Conservation (phyloP, 2,888 invertebrate species). For the Harpalus rubripes region DNA sequence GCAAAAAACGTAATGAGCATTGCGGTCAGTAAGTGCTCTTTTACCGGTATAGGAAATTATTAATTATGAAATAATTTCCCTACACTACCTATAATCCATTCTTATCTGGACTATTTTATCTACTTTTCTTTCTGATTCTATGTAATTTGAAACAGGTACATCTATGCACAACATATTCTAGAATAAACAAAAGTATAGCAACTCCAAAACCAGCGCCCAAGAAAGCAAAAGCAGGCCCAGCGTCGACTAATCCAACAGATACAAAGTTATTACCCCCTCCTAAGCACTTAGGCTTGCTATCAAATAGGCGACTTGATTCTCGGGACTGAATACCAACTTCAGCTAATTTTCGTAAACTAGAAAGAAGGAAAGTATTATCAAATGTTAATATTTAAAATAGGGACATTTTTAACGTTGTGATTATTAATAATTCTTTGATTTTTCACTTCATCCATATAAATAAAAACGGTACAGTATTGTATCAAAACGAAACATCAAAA, state of each 20-base stretch:
- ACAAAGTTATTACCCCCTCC: conserved; percentile 46
- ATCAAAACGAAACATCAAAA: too few species aligned
- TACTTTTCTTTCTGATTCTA: conserved; percentile 7
- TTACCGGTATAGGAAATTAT: too few species aligned
- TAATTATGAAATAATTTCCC: too few species aligned
- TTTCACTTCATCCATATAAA: too few species aligned
- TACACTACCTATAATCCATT: too few species aligned
- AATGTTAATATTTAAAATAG: too few species aligned
- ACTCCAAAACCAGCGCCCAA: conserved; percentile 22
- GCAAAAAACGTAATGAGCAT: too few species aligned
- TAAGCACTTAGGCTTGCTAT: conserved; percentile 31
- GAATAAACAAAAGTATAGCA: conserved; percentile 27
- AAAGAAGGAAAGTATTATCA: neutral
- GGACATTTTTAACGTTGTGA: too few species aligned
- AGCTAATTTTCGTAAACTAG: conserved; percentile 33
- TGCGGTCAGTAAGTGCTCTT: too few species aligned
- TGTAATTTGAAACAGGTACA: neutral
- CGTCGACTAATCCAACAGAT: conserved; percentile 43
- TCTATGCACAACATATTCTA: conserved; percentile 12
- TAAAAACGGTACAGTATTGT: too few species aligned
- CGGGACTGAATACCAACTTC: conserved; percentile 54
- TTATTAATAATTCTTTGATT: too few species aligned
- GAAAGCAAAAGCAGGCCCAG: conserved; percentile 45
- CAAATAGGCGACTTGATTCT: conserved; percentile 15
- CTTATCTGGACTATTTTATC: neutral